Base-by-base conservation (phyloP, 1,140 invertebrate species). In the Elymnias hypermnestra region DNA sequence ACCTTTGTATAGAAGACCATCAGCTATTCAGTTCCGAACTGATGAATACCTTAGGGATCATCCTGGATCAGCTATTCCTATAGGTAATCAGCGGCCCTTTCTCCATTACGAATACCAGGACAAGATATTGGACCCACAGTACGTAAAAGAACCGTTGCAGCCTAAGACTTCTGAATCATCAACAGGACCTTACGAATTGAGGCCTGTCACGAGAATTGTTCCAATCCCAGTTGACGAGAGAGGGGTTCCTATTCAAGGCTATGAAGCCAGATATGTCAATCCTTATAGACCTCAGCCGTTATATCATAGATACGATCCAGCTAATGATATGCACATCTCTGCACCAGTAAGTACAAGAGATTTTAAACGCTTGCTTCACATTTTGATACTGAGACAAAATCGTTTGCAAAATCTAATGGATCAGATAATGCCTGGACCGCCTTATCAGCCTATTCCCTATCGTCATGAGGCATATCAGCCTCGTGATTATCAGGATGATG, bases 291-390 rank as follows among this genome's bases (percentile, higher is more conserved):
- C 50, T 2, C 71, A 69, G 19, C 62, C 77, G 2, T 21, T 72
- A 12, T 81, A 53, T 67, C 83, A 75, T 40, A 70, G 69, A 23
- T 77, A 77, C 23, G 74, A 83, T 7, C 69, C 74, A 15, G 52
- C 69, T 4, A 68, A 70, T 10, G 76, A 85, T 31, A 70, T 77
- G 64, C 53, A 69, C 1, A 86, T 87, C 50, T 66, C 79, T 38
- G 70, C 84, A 31, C 89, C 89, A 18, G 88, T 90, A 1, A 89
- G 88, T 58, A 89, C 88, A 2, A 86, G 83, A 70, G 89, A 90
- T 60, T 84, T 90, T 28, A 88, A 89, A 63, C 76, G 83, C 29
- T 72, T 90, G 25, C 72, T 90, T 3, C 87, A 90, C 18, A 86
- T 88, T 63, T 63, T 90, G 36, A 87, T 89, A 28, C 31, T 87